Conservation (phyloP, 2,888 invertebrate species). For the Drosophila helvetica region DNA sequence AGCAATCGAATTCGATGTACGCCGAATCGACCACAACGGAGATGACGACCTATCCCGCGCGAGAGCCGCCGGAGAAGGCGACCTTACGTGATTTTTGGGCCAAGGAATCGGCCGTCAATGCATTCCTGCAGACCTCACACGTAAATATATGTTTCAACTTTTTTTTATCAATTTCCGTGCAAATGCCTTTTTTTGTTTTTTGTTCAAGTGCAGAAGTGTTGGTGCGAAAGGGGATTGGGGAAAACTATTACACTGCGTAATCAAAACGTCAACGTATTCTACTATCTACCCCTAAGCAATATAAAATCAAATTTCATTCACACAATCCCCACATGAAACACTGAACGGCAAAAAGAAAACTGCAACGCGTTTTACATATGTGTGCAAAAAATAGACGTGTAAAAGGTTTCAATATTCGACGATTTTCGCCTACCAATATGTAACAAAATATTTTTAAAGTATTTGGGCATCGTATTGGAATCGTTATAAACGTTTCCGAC, state of each 20-base stretch:
- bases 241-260: slow-evolving; percentile 39
- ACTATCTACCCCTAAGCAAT: slow-evolving; percentile 30
- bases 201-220: background rate
- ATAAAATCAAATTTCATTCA: slow-evolving; percentile 37
- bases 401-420: too few species aligned
- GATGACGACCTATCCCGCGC: slow-evolving; percentile 73
- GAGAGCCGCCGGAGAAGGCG: slow-evolving; percentile 67
- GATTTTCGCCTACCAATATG: too few species aligned
- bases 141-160: slow-evolving; percentile 54
- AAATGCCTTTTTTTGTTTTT: slow-evolving; percentile 4
- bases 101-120: slow-evolving; percentile 81
- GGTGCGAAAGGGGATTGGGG: background rate
- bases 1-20: slow-evolving; percentile 58
- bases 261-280: slow-evolving; percentile 43
- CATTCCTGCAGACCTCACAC: slow-evolving; percentile 77
- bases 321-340: slow-evolving; percentile 11
- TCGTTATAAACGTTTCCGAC: too few species aligned
- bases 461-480: too few species aligned
- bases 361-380: too few species aligned
- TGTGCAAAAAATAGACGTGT: too few species aligned
- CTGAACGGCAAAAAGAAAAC: slow-evolving; percentile 3
- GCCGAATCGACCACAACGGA: slow-evolving; percentile 75
- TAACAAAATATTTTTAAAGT: too few species aligned
- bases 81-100: slow-evolving; percentile 81
- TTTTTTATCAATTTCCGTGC: background rate